A percentile compares a stretch with the other conserved stretches of the same genome.
Evolutionary conservation across 2,888 invertebrate genomes (phyloP).

Genomic region (Slavum lentiscoides): DNA sequence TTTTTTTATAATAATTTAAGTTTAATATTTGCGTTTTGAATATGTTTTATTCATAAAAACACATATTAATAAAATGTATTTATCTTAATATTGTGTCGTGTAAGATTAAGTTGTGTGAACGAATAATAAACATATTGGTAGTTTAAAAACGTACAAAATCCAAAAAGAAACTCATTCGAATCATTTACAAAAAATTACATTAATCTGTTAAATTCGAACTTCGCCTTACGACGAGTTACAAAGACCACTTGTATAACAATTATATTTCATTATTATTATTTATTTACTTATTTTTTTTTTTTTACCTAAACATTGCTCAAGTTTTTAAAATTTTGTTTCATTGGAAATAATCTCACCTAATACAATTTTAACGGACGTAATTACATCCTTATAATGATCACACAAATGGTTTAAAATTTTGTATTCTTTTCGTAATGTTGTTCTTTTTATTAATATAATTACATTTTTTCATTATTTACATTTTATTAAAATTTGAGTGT

Average conservation of each 20-base stretch:
- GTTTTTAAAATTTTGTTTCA: slow-evolving; percentile 12
- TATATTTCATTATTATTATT: not conserved
- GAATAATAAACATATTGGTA: not conserved
- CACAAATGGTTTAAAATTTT: not conserved
- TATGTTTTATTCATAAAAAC: not conserved
- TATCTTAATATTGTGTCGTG: not conserved
- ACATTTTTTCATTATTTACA: too few relatives aligned
- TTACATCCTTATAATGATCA: not conserved
- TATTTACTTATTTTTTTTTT: not conserved
- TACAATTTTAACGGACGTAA: not conserved
- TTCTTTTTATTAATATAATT: too few relatives aligned
- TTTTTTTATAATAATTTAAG: slow-evolving; percentile 35
- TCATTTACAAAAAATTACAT: slow-evolving; percentile 3
- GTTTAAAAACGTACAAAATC: not conserved
- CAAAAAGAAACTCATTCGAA: not conserved
- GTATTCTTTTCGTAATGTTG: not conserved
- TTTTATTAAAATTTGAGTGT: too few relatives aligned
- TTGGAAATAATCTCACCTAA: not conserved
- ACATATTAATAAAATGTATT: not conserved
- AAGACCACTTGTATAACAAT: not conserved
- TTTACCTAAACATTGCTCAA: slow-evolving; percentile 40
- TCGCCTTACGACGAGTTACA: not conserved
- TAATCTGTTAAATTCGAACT: not conserved
- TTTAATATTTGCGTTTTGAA: slow-evolving; percentile 15
- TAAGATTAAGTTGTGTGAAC: not conserved